phyloP scores from a whole-genome alignment of 2,797 vertebrate species.

The Channa striata region DNA sequence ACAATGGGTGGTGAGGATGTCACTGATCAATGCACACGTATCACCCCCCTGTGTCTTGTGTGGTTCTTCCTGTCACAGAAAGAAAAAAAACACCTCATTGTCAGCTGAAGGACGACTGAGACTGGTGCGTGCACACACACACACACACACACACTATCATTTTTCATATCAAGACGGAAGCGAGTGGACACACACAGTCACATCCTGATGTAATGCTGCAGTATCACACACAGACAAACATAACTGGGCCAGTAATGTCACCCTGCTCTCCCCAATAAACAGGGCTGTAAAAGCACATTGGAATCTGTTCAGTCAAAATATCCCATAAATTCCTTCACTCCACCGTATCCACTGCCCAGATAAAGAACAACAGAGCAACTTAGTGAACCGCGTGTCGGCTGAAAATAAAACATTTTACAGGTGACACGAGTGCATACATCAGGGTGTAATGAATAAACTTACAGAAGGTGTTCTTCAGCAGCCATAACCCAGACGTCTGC shows the following conservation, averaged over 20 bases:
- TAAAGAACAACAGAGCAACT: no score
- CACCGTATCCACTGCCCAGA: neutral
- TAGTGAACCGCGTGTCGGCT: no score
- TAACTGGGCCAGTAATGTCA: slow-evolving; percentile 40
- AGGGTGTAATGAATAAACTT: no score
- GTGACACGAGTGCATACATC: no score
- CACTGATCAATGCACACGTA: slow-evolving; percentile 32
- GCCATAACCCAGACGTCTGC: no score
- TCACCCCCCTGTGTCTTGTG: slow-evolving; percentile 1
- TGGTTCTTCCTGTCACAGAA: slow-evolving; percentile 14
- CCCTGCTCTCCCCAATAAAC: slow-evolving; percentile 8
- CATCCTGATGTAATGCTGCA: slow-evolving; percentile 32
- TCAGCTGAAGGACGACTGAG: slow-evolving; percentile 39
- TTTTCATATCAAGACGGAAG: slow-evolving; percentile 7
- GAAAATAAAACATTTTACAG: no score
- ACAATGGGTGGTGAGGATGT: neutral
- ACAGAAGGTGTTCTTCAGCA: no score
- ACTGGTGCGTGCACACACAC: neutral
- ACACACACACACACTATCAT: slow-evolving; percentile 4
- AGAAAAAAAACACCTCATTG: slow-evolving; percentile 21
- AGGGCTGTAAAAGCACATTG: neutral
- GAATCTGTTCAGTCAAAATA: neutral
- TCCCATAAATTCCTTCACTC: neutral
- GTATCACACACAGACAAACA: slow-evolving; percentile 25
- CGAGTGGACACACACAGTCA: slow-evolving; percentile 13